Evolutionary conservation across 1,140 invertebrate genomes (phyloP).

Genomic region (Drosophila bipectinata): DNA sequence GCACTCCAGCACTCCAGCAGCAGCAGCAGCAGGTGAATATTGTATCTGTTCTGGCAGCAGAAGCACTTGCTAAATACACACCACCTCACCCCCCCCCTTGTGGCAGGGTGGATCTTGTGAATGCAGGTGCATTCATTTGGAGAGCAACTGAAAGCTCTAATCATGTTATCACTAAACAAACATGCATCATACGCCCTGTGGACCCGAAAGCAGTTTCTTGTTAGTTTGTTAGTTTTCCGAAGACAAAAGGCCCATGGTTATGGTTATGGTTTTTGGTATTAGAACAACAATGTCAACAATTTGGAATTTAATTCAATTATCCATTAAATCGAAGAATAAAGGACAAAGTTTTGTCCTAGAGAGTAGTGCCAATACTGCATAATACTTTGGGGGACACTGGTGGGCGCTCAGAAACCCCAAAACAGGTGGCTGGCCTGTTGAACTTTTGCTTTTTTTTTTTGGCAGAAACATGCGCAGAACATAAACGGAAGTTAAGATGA

Average conservation of each 20-base stretch:
- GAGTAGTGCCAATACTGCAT: too few relatives aligned
- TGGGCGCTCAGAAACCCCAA: background rate
- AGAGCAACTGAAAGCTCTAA: slow-evolving; percentile 24
- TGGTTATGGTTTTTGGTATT: too few relatives aligned
- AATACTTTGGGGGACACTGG: background rate
- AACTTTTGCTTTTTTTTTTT: background rate
- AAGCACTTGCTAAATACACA: slow-evolving; percentile 43
- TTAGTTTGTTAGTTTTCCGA: slow-evolving; percentile 7
- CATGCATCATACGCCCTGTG: slow-evolving; percentile 34
- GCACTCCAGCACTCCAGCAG: too few relatives aligned
- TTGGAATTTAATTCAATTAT: background rate
- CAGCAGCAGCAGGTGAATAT: slow-evolving; percentile 22
- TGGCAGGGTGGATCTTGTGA: background rate
- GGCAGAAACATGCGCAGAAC: background rate
- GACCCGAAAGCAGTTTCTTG: background rate
- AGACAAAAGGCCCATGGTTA: background rate
- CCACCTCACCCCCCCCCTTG: background rate
- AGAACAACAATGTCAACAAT: background rate
- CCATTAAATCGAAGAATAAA: too few relatives aligned
- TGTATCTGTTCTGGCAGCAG: background rate
- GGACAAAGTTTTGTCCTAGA: background rate
- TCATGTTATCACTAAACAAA: slow-evolving; percentile 45
- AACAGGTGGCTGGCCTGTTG: background rate
- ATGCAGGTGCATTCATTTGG: slow-evolving; percentile 43
- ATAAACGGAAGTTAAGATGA: background rate